These are phyloP conservation scores for Zeuzera pyrina DNA, from an alignment of 2,888 invertebrate species.

Conservation along the genomic window DNA sequence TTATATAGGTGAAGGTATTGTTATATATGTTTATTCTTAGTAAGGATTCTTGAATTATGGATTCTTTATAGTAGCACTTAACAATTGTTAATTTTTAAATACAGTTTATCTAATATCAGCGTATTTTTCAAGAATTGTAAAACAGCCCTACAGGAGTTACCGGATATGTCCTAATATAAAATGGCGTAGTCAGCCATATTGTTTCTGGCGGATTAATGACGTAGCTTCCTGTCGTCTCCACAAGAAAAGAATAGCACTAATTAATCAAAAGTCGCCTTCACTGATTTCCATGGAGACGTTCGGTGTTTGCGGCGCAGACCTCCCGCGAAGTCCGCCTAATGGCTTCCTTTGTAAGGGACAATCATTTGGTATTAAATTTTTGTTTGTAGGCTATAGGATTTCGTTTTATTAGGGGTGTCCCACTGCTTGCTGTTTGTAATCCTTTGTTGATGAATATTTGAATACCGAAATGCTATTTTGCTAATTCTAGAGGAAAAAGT, in stretches of 20 bases:
- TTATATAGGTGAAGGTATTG: no score
- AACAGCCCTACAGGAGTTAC: constrained; percentile 36
- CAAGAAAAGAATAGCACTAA: constrained; percentile 66
- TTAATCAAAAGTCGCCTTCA: constrained; percentile 65
- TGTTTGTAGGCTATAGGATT: constrained; percentile 41
- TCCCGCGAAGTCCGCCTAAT: constrained; percentile 54
- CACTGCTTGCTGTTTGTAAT: constrained; percentile 31
- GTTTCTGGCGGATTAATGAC: constrained; percentile 54
- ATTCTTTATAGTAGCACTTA: no score
- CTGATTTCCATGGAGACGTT: constrained; percentile 68
- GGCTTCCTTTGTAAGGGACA: constrained; percentile 54
- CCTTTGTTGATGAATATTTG: constrained; percentile 48
- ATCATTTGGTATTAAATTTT: constrained; percentile 52
- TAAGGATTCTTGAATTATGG: no score
- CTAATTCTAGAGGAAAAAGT: no score
- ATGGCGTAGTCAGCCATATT: constrained; percentile 47
- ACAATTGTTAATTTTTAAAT: no score
- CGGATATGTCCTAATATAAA: constrained; percentile 53
- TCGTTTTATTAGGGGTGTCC: constrained; percentile 37
- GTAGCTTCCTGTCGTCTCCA: constrained; percentile 43
- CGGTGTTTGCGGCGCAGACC: constrained; percentile 30
- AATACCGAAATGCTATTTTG: constrained; percentile 1
- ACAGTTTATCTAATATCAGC: no score
- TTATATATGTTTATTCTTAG: no score
- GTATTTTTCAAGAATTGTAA: no score